Evolutionary conservation across 1,140 invertebrate species (phyloP).

Genomic region (Drosophila baimaii): DNA sequence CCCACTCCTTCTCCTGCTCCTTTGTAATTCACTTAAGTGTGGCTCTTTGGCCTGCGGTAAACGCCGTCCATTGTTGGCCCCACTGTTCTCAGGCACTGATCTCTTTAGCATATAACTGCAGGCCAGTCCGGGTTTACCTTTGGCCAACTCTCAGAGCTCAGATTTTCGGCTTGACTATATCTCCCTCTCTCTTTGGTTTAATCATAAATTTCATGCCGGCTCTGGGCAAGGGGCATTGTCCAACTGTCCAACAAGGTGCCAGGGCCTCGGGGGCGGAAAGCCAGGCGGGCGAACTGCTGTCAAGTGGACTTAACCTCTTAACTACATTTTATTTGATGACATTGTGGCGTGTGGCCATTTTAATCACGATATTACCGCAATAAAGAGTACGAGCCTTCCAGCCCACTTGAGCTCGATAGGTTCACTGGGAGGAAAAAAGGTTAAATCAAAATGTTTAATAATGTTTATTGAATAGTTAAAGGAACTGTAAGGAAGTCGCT

Average conservation of each 20-base stretch:
- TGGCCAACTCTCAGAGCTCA: conserved; percentile 57
- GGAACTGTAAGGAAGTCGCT: no score
- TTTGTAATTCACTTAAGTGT: conserved; percentile 83
- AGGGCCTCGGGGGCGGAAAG: conserved; percentile 7
- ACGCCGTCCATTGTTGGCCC: conserved; percentile 63
- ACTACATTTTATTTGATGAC: conserved; percentile 59
- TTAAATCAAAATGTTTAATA: no score
- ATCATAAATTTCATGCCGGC: conserved; percentile 72
- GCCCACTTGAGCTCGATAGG: background rate
- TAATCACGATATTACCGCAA: conserved; percentile 49
- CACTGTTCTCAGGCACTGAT: conserved; percentile 49
- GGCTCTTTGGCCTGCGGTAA: conserved; percentile 80
- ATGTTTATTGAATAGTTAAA: no score
- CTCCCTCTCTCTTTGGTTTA: conserved; percentile 38
- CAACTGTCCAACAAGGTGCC: conserved; percentile 19
- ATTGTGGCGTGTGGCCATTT: conserved; percentile 53
- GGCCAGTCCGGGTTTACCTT: conserved; percentile 64
- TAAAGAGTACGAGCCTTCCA: conserved; percentile 10
- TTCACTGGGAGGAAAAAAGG: no score
- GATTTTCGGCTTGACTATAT: conserved; percentile 39
- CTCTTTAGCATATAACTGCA: conserved; percentile 69
- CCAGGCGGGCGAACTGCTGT: conserved; percentile 25
- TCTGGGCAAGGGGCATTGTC: conserved; percentile 42
- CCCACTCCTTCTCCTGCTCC: conserved; percentile 33
- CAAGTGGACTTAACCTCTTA: conserved; percentile 55